phyloP scores from a whole-genome alignment of 2,113 vertebrate genomes.

The Nestor notabilis region DNA sequence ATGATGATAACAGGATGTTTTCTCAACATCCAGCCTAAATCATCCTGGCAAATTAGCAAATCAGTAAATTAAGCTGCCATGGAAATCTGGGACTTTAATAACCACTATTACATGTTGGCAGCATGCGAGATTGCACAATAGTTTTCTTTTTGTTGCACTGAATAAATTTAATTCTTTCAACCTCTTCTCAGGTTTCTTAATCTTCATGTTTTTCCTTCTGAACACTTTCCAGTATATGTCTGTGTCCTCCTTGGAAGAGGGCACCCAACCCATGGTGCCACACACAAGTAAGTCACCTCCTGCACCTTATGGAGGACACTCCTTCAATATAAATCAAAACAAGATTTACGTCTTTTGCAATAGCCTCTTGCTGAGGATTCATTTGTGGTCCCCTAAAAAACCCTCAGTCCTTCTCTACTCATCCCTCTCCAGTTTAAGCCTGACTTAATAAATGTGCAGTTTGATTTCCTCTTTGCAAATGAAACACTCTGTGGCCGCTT shows the following conservation, averaged over 20 bases:
- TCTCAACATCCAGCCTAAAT: constrained; percentile 47
- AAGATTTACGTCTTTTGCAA: background rate
- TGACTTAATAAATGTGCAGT: background rate
- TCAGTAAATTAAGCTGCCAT: constrained; percentile 47
- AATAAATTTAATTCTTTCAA: background rate
- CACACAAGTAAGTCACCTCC: background rate
- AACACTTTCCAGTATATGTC: background rate
- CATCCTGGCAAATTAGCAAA: constrained; percentile 44
- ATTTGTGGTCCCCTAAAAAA: background rate
- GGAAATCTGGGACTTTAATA: constrained; percentile 27
- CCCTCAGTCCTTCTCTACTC: background rate
- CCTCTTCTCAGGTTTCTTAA: background rate
- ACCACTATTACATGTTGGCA: constrained; percentile 12
- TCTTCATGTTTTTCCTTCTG: background rate
- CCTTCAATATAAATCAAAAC: background rate
- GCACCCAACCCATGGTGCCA: background rate
- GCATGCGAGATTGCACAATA: constrained; percentile 9
- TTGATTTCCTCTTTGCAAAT: background rate
- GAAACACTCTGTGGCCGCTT: background rate
- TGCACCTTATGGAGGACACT: rapidly evolving
- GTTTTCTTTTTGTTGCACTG: constrained; percentile 1
- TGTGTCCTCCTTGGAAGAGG: background rate
- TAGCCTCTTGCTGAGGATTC: background rate
- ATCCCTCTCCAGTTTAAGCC: background rate
- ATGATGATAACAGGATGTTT: constrained; percentile 32